Evolutionary conservation across 2,113 vertebrate species (phyloP).

Genomic region (Dasyornis broadbenti): DNA sequence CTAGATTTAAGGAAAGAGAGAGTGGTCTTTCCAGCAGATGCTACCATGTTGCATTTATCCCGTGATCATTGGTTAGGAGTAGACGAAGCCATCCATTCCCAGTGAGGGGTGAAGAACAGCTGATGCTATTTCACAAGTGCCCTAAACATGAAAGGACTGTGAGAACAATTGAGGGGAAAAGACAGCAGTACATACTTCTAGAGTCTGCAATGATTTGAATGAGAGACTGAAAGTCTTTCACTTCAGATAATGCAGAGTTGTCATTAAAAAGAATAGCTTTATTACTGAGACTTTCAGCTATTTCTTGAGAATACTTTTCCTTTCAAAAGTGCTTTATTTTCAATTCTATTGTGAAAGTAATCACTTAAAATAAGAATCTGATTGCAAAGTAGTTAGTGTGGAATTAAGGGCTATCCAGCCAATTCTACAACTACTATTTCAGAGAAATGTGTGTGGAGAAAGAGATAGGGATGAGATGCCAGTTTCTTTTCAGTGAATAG

Average conservation of each 20-base stretch:
- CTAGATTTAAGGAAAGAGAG: neutral
- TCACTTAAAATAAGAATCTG: neutral
- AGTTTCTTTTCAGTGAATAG: neutral
- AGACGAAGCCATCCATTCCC: neutral
- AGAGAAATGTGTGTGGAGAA: neutral
- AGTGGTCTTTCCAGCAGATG: neutral
- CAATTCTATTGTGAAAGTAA: neutral
- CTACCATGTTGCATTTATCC: neutral
- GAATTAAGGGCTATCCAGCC: neutral
- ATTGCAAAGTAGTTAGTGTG: neutral
- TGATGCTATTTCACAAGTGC: neutral
- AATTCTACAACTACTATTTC: neutral
- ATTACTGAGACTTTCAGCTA: neutral
- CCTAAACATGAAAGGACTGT: accelerated
- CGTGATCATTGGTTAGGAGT: neutral
- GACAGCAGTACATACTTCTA: neutral
- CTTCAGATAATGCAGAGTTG: neutral
- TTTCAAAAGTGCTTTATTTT: neutral
- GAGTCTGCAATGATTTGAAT: neutral
- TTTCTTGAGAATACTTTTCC: neutral
- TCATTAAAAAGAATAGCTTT: neutral
- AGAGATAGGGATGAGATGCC: neutral
- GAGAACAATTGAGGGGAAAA: neutral
- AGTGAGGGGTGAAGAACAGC: neutral
- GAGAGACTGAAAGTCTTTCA: neutral